Evolutionary conservation across 2,113 vertebrate genomes (phyloP).

Genomic region (Machaerirhynchus nigripectus): DNA sequence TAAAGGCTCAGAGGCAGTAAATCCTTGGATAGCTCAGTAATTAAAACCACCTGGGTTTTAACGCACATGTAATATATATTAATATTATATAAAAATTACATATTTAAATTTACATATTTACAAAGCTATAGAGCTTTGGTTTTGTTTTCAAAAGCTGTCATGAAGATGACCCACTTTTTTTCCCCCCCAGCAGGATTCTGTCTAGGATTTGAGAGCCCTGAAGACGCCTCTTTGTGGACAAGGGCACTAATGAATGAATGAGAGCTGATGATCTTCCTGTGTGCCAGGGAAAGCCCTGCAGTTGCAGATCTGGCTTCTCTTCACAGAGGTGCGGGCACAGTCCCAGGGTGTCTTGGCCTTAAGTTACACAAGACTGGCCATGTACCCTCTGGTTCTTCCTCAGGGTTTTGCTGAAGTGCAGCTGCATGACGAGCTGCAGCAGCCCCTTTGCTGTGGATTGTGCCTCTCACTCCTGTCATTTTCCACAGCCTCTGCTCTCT

Average conservation of each 20-base stretch:
- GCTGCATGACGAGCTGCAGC: not conserved
- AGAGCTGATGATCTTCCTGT: not conserved
- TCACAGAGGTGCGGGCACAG: not conserved
- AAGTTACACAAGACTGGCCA: not conserved
- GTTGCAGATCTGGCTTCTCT: not conserved
- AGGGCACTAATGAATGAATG: not conserved
- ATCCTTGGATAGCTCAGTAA: constrained; percentile 6
- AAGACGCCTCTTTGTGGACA: not conserved
- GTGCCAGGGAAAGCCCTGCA: not conserved
- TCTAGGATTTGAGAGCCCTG: not conserved
- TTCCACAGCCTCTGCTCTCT: not conserved
- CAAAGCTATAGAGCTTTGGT: not conserved
- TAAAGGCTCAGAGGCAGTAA: not conserved
- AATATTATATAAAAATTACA: not conserved
- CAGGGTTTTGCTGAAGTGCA: not conserved
- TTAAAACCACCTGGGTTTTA: not conserved
- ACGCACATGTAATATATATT: not conserved
- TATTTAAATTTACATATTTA: not conserved
- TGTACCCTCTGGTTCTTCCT: not conserved
- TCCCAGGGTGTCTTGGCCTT: not conserved
- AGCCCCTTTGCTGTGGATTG: not conserved
- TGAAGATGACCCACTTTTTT: not conserved
- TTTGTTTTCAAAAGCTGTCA: not conserved
- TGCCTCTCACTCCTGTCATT: not conserved
- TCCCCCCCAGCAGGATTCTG: not conserved